Percentiles rank a stretch among this genome's conserved stretches.
Evolutionary conservation across 1,140 invertebrate genomes (phyloP).

Genomic region (Anastrepha obliqua): DNA sequence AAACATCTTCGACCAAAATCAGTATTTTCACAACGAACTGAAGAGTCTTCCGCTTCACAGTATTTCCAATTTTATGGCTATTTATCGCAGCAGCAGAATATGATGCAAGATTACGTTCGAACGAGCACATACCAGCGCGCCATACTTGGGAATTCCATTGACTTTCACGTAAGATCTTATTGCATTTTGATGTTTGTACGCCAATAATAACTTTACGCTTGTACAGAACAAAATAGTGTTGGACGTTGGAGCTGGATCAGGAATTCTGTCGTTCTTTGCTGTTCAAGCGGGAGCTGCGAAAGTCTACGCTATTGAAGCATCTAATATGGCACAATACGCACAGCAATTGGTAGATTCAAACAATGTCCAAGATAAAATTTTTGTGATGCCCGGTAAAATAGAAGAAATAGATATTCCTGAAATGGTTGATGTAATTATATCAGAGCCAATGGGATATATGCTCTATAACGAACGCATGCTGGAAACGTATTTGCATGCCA

Average conservation of each 20-base stretch:
- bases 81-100: slow-evolving; percentile 99
- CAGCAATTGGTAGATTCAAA: slow-evolving; percentile 94
- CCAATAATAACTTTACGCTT: slow-evolving; percentile 12
- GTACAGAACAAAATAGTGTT: slow-evolving; percentile 89
- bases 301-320: slow-evolving; percentile 99
- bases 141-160: slow-evolving; percentile 93
- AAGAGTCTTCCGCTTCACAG: slow-evolving; percentile 97
- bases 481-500: slow-evolving; percentile 98
- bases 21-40: slow-evolving; percentile 96
- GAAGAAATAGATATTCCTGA: slow-evolving; percentile 98
- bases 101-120: slow-evolving; percentile 99
- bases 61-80: slow-evolving; percentile 99
- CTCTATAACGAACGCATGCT: slow-evolving; percentile 99
- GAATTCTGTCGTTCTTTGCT: slow-evolving; percentile 99
- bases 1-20: slow-evolving; percentile 87
- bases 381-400: slow-evolving; percentile 97
- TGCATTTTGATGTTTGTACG: not conserved
- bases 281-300: slow-evolving; percentile 96
- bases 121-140: slow-evolving; percentile 99
- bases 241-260: slow-evolving; percentile 97
- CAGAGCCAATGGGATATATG: slow-evolving; percentile 99
- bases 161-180: slow-evolving; percentile 83
- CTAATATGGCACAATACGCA: slow-evolving; percentile 98
- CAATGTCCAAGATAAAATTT: slow-evolving; percentile 89
- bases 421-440: slow-evolving; percentile 97